Percentiles rank a stretch among this genome's conserved stretches.
These are phyloP conservation scores for Apeira syringaria DNA, from an alignment of 2,888 invertebrate genomes.

Conservation along the genomic window DNA sequence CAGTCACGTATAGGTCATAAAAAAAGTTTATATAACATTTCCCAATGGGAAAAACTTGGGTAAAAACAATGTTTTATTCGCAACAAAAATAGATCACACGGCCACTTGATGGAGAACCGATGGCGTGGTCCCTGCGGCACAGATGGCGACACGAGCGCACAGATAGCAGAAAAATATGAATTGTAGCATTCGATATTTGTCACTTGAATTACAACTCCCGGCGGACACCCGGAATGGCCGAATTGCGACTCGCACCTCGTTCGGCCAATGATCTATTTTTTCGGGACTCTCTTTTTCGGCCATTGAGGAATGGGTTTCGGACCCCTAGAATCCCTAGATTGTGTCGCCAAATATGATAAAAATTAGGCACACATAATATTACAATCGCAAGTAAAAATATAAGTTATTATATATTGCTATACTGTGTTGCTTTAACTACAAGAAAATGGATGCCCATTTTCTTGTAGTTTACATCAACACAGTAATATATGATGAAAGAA, in stretches of 20 bases:
- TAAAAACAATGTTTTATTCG: constrained; percentile 72
- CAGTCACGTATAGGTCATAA: constrained; percentile 74
- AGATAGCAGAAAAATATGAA: constrained; percentile 83
- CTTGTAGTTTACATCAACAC: no score
- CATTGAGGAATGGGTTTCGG: constrained; percentile 11
- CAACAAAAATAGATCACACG: constrained; percentile 80
- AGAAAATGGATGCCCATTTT: no score
- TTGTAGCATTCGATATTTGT: constrained; percentile 83
- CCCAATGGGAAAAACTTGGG: constrained; percentile 59
- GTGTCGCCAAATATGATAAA: background rate
- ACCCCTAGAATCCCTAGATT: constrained; percentile 4
- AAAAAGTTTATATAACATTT: constrained; percentile 77
- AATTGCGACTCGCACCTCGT: constrained; percentile 75
- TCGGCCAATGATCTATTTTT: constrained; percentile 70
- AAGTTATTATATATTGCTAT: no score
- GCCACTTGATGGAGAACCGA: constrained; percentile 81
- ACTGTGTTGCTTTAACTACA: no score
- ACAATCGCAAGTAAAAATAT: no score
- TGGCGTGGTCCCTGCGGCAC: constrained; percentile 73
- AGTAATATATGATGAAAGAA: no score
- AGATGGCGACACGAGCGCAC: constrained; percentile 78
- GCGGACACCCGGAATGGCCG: constrained; percentile 64
- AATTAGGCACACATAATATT: no score
- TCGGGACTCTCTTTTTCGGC: constrained; percentile 40
- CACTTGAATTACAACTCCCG: constrained; percentile 83